Evolutionary conservation across 2,797 vertebrate genomes (phyloP).

Genomic region (Streptopelia turtur): DNA sequence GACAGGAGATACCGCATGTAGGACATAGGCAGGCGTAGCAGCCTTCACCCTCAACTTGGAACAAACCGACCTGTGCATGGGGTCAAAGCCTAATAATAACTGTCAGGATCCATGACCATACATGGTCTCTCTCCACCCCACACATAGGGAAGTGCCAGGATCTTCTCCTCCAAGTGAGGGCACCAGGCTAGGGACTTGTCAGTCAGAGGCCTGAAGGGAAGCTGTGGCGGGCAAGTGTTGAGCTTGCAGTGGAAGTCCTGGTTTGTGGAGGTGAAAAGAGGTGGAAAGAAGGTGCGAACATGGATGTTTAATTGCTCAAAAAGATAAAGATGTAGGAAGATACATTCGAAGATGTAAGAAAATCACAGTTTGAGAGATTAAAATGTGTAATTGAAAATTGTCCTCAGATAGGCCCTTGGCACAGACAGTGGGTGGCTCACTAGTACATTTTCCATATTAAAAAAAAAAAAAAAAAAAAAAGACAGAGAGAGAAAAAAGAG

Average conservation of each 20-base stretch:
- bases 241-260: neutral
- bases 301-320: neutral
- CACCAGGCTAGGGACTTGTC: neutral
- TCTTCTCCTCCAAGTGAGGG: neutral
- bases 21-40: neutral
- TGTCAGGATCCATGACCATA: accelerated
- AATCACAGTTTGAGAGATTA: neutral
- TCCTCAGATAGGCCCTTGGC: neutral
- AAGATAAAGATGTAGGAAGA: neutral
- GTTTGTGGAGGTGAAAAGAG: neutral
- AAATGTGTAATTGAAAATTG: neutral
- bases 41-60: neutral
- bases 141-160: neutral
- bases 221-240: accelerated
- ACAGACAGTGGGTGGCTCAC: neutral
- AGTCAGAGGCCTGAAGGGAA: neutral
- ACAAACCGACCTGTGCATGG: neutral
- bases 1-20: accelerated
- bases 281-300: neutral
- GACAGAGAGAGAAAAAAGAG: too few relatives aligned
- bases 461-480: neutral
- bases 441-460: neutral
- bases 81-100: neutral
- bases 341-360: neutral
- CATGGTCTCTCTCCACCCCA: neutral